Base-by-base conservation (phyloP, 2,888 invertebrate species). In the Sarcophaga carnaria region DNA sequence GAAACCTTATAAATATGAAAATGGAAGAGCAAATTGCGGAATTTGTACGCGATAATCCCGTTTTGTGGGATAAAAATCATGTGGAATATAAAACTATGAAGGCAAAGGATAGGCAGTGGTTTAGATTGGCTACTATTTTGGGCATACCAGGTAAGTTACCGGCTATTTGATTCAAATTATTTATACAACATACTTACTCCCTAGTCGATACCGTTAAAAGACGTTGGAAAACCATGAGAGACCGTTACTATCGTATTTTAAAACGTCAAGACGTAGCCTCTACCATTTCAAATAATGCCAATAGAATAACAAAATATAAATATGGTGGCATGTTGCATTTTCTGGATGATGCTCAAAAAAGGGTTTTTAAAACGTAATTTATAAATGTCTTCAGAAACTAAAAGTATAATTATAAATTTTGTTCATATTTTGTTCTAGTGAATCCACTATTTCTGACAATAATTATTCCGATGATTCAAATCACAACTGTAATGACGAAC, bases 211-310 rank as follows among this genome's bases (percentile, higher is more conserved):
- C 37, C 8, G 37, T 37, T 37, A 66, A 66, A 66, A 66, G 37
- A 37, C 66, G 66, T 66, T 66, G 66, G 66, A 66, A 66, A 66
- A 66, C 66, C 17, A 66, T 66, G n/a, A 66, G 66, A 45, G 66
- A 66, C 22, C 22, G 22, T 66, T 66, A 66, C 37, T 37, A n/a
- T 66, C 17, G 66, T 37, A 66, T 45, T 27, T 27, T 0, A 27
- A 66, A 66, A 17, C 66, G 17, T n/a, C 37, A 66, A n/a, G 37
- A 66, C 37, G 37, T 10, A 37, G 37, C 6, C 37, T 37, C 37
- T 37, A 10, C 8, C 37, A 37, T 37, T 37, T 37, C 37, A 37
- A 37, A 8, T 37, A 37, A 37, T 66, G 8, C 3, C 17, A 66
- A 37, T 8, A 8, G 3, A 17, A 37, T 66, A 25, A 27, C 37